Base-by-base conservation (phyloP, 2,797 vertebrate species). In the Champsocephalus gunnari region DNA sequence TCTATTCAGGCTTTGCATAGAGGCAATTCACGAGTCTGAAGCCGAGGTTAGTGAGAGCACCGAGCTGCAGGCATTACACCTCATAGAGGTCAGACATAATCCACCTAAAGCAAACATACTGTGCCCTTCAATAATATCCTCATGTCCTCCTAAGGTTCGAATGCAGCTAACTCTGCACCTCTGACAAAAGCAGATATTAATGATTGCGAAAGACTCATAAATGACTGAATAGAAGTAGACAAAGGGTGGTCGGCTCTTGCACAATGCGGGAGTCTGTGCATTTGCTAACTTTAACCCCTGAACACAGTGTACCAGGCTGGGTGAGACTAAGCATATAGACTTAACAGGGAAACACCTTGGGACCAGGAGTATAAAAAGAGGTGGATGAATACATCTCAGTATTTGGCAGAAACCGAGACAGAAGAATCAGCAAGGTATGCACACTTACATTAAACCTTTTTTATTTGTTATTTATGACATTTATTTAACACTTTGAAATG, bases 341-440 rank as follows among this genome's bases (percentile, higher is more conserved):
- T 73, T 66, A 75, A 53, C 54, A 41, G 21, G 67, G 80, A 73
- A 64, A 77, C 41, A 41, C 13, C 38, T 82, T 67, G 49, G 67
- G 80, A 81, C 80, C 76, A 71, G 11, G 34, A 59, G 80, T 85
- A 88, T 87, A 88, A 79, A 92, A 84, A 80, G 76, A 71, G 65
- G 82, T 44, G 24, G 41, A 49, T 57, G 47, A 68, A 34, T 14
- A n/a, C 16, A 13, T 66, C 48, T 24, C 70, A 87, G 71, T 75
- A 28, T 17, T 13, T 63, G 38, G n/a, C 54, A 67, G 66, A 51
- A 65, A 75, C 65, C 7, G n/a, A 79, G 38, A 55, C 53, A 45
- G 66, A 58, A 60, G 48, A 67, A 47, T 48, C 66, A 34, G 43
- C 61, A 50, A 83, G 93, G 94, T 95, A 92, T 43, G 92, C 77